Base-by-base conservation (phyloP, 2,888 invertebrate species). In the Hyles lineata region DNA sequence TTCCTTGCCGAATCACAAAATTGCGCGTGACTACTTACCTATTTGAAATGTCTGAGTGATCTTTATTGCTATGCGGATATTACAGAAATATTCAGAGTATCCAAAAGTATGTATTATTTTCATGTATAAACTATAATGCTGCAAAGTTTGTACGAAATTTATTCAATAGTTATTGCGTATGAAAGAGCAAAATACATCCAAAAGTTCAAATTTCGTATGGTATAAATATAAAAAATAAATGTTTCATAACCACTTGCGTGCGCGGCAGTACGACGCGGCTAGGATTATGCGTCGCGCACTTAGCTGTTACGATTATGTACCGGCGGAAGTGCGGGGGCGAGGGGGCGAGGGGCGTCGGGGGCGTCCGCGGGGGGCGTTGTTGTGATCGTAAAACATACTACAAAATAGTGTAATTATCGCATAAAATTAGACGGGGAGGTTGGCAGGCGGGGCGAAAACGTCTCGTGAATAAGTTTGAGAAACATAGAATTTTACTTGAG, bases 261-360 rank as follows among this genome's bases (percentile, higher is more conserved):
- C 19, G 17, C 7, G 67, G 43, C 23, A 23, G 70, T 71, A 60
- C 43, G 43, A 25, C 35, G 11, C 21, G 32, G 43, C 76, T 80
- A 78, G 86, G 87, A 88, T 89, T 89, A 89, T 83, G 84, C 83
- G 83, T 78, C 78, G 84, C 86, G 88, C 89, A 89, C 88, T 90
- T 87, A 89, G 88, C 83, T 79, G 80, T 82, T 79, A 83, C 85
- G 85, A 85, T 85, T 83, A 85, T 80, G 76, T 77, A 76, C 78
- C 70, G 77, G 78, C 71, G 75, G 67, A 67, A 67, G 74, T 74
- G 23, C 43, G 67, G 63, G 63, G 67, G 67, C 67, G 43, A 50
- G 23, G 67, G 63, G 35, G 11, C 63, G 77, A 50, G 52, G 71
- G 29, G 75, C 67, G 79, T 67, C 67, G 63, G 63, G 63, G 79